These are phyloP conservation scores for Stigmatopora nigra DNA, from an alignment of 2,113 vertebrate genomes.

Conservation along the genomic window DNA sequence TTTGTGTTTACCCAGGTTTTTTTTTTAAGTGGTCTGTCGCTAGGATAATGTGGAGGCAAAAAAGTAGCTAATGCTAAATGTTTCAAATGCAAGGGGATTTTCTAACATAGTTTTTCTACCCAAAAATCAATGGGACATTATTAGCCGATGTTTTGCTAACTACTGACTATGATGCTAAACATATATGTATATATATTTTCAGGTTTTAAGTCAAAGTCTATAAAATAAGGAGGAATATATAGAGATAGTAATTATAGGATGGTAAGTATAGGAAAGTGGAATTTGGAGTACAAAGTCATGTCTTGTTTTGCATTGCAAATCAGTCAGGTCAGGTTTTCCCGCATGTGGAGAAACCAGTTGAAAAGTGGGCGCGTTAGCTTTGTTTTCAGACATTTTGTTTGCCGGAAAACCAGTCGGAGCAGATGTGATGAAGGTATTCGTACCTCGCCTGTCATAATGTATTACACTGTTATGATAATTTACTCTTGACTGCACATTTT, in stretches of 20 bases:
- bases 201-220: no score
- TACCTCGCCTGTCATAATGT: not conserved
- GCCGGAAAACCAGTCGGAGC: conserved; percentile 24
- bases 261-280: no score
- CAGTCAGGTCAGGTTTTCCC: conserved; percentile 23
- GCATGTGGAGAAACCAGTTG: conserved; percentile 62
- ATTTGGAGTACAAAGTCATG: not conserved
- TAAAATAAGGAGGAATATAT: no score
- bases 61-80: no score
- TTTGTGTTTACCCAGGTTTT: not conserved
- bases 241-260: no score
- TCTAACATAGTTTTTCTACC: not conserved
- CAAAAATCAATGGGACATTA: no score
- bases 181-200: no score
- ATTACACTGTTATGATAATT: not conserved
- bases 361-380: conserved; percentile 30
- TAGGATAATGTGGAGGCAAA: not conserved
- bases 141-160: no score
- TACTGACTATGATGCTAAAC: no score
- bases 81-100: not conserved
- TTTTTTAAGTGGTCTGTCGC: not conserved
- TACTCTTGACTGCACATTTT: not conserved
- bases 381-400: conserved; percentile 36
- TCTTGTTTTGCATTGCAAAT: conserved; percentile 16
- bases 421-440: conserved; percentile 9